Base-by-base conservation (phyloP, 1,140 invertebrate species). In the Platyscapa corneri region DNA sequence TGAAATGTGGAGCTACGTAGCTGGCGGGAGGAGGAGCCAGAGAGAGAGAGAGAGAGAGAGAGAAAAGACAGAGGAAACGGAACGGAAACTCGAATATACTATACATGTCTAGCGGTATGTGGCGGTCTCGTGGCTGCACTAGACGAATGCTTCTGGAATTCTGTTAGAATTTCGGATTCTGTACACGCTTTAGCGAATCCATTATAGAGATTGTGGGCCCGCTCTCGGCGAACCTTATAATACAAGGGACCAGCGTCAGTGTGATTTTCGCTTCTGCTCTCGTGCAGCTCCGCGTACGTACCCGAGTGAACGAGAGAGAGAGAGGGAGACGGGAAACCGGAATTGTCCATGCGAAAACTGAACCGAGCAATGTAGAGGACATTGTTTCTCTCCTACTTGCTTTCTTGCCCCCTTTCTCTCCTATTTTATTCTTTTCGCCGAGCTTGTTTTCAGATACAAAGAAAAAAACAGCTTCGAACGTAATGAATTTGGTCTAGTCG, bases 201-300 rank as follows among this genome's bases (percentile, higher is more conserved):
- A 92, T 92, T 92, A 91, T 89, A 91, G 89, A 90, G 90, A 92
- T 92, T 92, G 92, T 91, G 89, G 37, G 90, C 89, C 56, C 30
- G 88, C 89, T 88, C 88, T 90, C 89, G 89, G 81, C 39, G 77
- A 78, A 85, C 60, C 56, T 78, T 84, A 78, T 84, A 84, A 67
- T 78, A 84, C 34, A 75, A 84, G 74, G 65, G 79, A 70, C 74
- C 65, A 46, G 56, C 34, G 42, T 1, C 27, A 32, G 75, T 77
- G 74, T 77, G 86, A 84, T 76, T 87, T 88, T 82, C 81, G 39
- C 70, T 77, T 77, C 78, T 49, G 60, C 77, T 78, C 60, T 18
- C 37, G 12, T 27, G 34, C 34, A 27, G 20, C 5, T 60, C 1
- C 34, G 0, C n/a, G 18, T 60, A 30, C 20, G 1, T 30, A 34